These are phyloP conservation scores for Liopterus haemorrhoidalis DNA, from an alignment of 2,888 invertebrate species.

Conservation along the genomic window DNA sequence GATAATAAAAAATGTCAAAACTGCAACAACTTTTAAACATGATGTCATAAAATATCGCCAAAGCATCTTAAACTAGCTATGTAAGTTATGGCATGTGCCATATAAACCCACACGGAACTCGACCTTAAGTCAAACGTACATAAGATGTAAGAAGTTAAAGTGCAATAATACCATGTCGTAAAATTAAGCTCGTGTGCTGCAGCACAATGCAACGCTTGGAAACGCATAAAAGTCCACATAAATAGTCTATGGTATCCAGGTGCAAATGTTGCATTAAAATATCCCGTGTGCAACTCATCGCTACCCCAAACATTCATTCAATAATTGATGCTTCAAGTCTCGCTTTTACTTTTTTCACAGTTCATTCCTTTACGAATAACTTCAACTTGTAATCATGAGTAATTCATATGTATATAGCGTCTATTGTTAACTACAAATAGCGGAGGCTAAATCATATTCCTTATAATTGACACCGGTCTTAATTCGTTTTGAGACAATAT, in stretches of 20 bases:
- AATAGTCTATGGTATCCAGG: slow-evolving; percentile 45
- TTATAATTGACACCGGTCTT: no score
- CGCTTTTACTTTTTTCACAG: no score
- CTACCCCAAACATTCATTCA: no score
- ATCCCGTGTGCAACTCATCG: no score
- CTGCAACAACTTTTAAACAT: slow-evolving; percentile 40
- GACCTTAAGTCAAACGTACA: slow-evolving; percentile 28
- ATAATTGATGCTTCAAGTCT: no score
- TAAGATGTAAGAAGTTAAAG: slow-evolving; percentile 23
- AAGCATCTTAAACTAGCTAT: slow-evolving; percentile 35
- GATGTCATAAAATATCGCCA: slow-evolving; percentile 39
- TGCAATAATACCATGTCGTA: slow-evolving; percentile 41
- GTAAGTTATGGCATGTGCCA: slow-evolving; percentile 40
- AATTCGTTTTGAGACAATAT: no score
- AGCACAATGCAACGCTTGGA: slow-evolving; percentile 42
- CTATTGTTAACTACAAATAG: no score
- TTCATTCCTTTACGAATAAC: no score
- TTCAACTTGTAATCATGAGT: no score
- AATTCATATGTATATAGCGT: no score
- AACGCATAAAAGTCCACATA: slow-evolving; percentile 45
- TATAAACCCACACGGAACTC: slow-evolving; percentile 26
- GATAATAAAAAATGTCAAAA: slow-evolving; percentile 41
- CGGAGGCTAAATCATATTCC: no score
- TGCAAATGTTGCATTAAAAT: no score
- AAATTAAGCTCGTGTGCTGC: slow-evolving; percentile 39